Conservation (phyloP, 2,113 vertebrate species). For the Oxygymnocypris stewartii region DNA sequence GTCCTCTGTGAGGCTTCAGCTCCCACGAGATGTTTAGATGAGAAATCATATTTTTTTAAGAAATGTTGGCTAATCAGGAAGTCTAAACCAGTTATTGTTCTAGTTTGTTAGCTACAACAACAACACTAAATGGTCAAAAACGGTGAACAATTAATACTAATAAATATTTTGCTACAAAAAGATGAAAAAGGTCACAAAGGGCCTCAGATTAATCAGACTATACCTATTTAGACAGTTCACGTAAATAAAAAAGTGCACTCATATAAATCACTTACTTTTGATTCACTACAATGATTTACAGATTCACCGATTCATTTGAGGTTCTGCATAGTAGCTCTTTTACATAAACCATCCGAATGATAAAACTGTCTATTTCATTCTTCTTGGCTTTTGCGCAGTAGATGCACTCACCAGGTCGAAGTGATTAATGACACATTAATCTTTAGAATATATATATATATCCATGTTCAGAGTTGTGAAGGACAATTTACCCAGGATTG, state of each 20-base stretch:
- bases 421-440: neutral
- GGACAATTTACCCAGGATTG: neutral
- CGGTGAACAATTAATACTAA: neutral
- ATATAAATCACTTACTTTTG: neutral
- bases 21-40: neutral
- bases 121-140: neutral
- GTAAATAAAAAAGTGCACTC: neutral
- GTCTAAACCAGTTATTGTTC: neutral
- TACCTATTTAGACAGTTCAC: neutral
- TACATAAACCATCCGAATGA: neutral
- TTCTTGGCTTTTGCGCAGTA: neutral
- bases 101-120: neutral
- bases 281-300: neutral
- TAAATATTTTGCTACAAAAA: neutral
- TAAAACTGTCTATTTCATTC: neutral
- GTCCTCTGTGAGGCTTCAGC: neutral
- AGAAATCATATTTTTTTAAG: constrained; percentile 14
- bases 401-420: neutral
- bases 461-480: neutral
- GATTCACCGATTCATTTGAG: neutral
- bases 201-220: neutral
- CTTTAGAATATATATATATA: too few species aligned
- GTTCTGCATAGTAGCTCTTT: neutral
- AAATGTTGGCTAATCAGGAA: constrained; percentile 12
- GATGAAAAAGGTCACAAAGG: neutral